Conservation (phyloP, 1,140 invertebrate genomes). For the Rhagoletis zephyria region DNA sequence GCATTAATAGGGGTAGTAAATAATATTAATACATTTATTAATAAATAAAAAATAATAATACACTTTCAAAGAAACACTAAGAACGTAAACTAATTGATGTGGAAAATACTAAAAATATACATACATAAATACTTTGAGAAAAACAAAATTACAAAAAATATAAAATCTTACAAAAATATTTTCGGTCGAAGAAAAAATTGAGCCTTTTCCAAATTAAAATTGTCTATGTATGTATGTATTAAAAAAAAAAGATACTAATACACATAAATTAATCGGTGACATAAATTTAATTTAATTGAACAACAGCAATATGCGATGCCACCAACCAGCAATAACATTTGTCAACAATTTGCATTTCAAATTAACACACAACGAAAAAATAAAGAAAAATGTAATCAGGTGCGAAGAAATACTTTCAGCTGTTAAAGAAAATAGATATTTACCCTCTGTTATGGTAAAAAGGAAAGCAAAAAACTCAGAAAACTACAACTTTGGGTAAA, state of each 20-base stretch:
- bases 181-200: no score
- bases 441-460: no score
- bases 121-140: neutral
- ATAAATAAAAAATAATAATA: neutral
- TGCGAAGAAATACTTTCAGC: no score
- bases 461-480: no score
- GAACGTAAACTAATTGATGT: neutral
- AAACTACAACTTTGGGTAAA: no score
- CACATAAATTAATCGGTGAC: neutral
- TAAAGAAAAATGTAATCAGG: no score
- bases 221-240: neutral
- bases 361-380: no score
- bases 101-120: neutral
- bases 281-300: no score
- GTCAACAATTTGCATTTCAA: no score
- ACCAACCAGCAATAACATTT: no score
- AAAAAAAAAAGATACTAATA: neutral
- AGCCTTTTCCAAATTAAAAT: neutral
- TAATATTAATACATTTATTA: neutral
- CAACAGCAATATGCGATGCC: no score
- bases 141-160: neutral
- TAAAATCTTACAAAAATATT: neutral
- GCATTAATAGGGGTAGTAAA: slow-evolving; percentile 15
- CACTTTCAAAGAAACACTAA: neutral
- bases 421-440: no score